Percentiles rank a stretch among this genome's conserved stretches.
Conservation (phyloP, 2,113 vertebrate species). For the Pseudolaguvia tuberculata region DNA sequence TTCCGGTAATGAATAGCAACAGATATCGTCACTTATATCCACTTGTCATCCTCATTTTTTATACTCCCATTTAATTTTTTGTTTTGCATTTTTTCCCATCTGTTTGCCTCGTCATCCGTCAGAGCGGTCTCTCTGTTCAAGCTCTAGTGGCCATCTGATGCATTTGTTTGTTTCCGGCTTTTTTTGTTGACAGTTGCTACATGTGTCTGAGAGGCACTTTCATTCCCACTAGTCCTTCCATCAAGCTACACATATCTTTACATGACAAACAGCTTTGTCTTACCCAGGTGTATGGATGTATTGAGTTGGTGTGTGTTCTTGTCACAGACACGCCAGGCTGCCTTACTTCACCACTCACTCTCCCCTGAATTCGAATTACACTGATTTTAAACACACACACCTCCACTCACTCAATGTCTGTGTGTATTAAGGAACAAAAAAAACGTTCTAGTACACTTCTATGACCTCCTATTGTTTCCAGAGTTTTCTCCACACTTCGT, state of each 20-base stretch:
- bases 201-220: constrained; percentile 17
- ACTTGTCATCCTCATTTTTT: neutral
- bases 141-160: constrained; percentile 30
- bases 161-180: constrained; percentile 28
- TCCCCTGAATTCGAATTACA: too few species aligned
- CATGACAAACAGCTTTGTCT: neutral
- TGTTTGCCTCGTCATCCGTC: constrained; percentile 23
- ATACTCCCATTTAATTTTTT: neutral
- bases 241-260: constrained; percentile 17
- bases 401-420: too few species aligned
- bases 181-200: constrained; percentile 30
- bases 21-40: neutral
- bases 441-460: too few species aligned
- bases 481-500: too few species aligned
- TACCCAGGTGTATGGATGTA: neutral
- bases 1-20: neutral
- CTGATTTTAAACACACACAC: too few species aligned
- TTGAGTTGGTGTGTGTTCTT: neutral
- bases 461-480: too few species aligned
- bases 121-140: constrained; percentile 18
- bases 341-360: too few species aligned
- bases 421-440: too few species aligned
- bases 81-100: neutral
- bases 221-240: constrained; percentile 22
- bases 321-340: too few species aligned